phyloP scores from a whole-genome alignment of 2,113 vertebrate species.

The Trematocara variabile region DNA sequence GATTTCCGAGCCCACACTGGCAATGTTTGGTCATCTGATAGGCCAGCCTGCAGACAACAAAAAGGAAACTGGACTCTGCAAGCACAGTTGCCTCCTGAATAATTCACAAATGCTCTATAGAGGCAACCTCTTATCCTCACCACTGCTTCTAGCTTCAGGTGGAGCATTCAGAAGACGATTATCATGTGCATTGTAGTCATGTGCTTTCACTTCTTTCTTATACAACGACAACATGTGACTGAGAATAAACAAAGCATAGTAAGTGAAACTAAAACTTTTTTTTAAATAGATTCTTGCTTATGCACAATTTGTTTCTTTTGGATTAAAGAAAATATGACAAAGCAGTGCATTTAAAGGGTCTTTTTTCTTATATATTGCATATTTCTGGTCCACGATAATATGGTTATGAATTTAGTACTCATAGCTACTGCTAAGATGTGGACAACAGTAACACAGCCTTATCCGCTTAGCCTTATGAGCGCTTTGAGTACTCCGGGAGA shows the following conservation, averaged over 20 bases:
- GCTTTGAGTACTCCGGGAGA: no score
- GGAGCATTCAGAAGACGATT: not conserved
- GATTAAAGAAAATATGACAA: not conserved
- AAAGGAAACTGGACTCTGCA: constrained; percentile 62
- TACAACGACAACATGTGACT: not conserved
- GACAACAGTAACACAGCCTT: not conserved
- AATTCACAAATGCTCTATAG: constrained; percentile 59
- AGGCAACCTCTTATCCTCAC: constrained; percentile 33
- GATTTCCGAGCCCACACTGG: constrained; percentile 11
- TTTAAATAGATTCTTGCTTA: not conserved
- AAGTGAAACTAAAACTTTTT: not conserved
- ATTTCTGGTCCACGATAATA: not conserved
- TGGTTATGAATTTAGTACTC: not conserved
- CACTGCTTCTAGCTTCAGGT: constrained; percentile 23
- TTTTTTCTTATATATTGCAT: not conserved
- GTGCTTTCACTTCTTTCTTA: constrained; percentile 5
- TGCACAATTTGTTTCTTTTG: not conserved
- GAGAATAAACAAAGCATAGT: not conserved
- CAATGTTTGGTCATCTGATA: constrained; percentile 55
- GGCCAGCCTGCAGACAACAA: constrained; percentile 16
- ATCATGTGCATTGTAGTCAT: not conserved
- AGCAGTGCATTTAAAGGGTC: not conserved
- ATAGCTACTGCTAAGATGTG: not conserved
- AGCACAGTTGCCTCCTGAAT: constrained; percentile 61
- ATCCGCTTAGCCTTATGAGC: not conserved